Evolutionary conservation across 2,797 vertebrate genomes (phyloP).

Genomic region (Podarcis siculus): DNA sequence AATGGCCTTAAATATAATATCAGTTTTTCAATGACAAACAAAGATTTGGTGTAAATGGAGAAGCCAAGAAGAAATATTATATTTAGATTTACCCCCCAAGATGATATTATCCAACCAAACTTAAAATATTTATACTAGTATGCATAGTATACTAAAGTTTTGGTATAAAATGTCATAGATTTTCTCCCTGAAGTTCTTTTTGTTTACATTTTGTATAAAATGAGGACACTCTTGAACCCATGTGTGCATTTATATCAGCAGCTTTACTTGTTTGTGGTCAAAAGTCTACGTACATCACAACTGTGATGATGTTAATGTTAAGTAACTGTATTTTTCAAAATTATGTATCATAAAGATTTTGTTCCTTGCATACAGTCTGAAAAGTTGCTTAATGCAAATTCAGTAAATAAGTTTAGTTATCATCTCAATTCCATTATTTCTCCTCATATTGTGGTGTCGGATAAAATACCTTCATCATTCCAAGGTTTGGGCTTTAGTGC

Average conservation of each 20-base stretch:
- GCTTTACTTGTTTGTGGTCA: neutral
- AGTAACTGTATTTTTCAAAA: neutral
- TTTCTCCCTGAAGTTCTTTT: neutral
- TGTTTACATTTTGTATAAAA: conserved; percentile 2
- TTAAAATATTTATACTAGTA: neutral
- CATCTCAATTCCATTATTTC: conserved; percentile 54
- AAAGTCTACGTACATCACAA: neutral
- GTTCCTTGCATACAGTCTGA: conserved; percentile 64
- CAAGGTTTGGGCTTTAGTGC: neutral
- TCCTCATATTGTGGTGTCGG: conserved; percentile 51
- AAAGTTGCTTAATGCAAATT: conserved; percentile 62
- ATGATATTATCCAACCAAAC: neutral
- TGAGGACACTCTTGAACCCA: neutral
- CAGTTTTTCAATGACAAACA: neutral
- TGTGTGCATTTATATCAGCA: neutral
- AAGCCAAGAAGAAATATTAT: neutral
- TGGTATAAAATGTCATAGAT: neutral
- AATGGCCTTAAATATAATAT: neutral
- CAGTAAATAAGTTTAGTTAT: conserved; percentile 56
- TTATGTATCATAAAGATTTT: conserved; percentile 45
- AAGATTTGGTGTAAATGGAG: neutral
- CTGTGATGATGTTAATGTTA: neutral
- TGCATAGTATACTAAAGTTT: neutral
- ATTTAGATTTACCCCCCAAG: neutral
- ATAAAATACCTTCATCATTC: conserved; percentile 39